Evolutionary conservation across 2,888 invertebrate genomes (phyloP), one percentile per base, ranked within the genome.

Genomic region (Aleiodes testaceus): DNA sequence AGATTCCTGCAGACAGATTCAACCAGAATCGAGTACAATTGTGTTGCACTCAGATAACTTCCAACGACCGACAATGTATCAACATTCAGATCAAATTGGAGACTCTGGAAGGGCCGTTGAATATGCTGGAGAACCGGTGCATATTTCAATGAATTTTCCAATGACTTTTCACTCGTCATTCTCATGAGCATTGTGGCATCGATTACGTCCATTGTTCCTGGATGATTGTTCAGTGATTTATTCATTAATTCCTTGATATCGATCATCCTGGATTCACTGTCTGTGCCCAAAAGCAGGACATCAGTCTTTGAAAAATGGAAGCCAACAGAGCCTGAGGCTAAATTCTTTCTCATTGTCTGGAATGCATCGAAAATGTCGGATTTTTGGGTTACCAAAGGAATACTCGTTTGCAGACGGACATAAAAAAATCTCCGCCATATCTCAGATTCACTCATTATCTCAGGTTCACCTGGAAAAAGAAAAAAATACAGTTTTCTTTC

Each of bases 1-100:
- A 95, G 88, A 69, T 93, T 92, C 47, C 93, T 90, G 79, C 93
- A 93, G 30, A 93, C 90, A 72, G 94, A 92, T 83, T 94, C 94
- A 4, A 94, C 92, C 4, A 95, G 87, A 75, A 94, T 92, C 74
- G 92, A 92, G 84, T 95, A 95, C 1, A 95, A 83, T 52, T 92
- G 90, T 70, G 90, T 87, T 47, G 93, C 85, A 80, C 91, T 92
- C 0, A 92, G 91, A 75, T 90, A 90, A 69, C 91, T 89, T 80
- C 92, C 91, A 7, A 94, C 91, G 83, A 95, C 90, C 1, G 94
- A 92, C 80, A 95, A 87, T 0, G 93, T 90, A 85, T 95, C 94
- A 72, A 95, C 89, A 81, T 91, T 89, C 52, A 94, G 83, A 11
- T 92, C 91, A 85, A 93, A 91, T 77, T 90, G 90, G 71, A 92